Base-by-base conservation (phyloP, 92 coral and sea anemone genomes). In the Porites rus region DNA sequence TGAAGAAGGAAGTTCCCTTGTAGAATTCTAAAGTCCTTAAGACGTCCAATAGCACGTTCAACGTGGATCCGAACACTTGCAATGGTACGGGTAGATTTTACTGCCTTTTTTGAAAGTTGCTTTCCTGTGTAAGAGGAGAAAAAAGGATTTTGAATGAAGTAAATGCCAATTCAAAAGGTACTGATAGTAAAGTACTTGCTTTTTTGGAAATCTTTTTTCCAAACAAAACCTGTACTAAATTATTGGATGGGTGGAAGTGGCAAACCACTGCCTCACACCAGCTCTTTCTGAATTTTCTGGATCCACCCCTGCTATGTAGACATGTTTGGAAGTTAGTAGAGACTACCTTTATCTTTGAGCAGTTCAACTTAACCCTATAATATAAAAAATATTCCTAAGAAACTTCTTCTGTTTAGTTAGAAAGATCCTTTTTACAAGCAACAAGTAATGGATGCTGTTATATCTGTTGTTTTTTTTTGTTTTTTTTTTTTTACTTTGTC, bases 1-100 rank as follows among this genome's bases (percentile, higher is more conserved):
- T 81, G 24, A 21, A 74, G 43, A 60, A 70, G 88, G 18, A 74
- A 58, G 69, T 77, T 78, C 52, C 84, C 84, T 78, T 78, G 90
- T 14, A 86, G 72, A 50, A 86, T 69, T 51, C 84, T 59, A 64
- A 86, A 86, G 64, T 78, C 68, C 71, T 86, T 86, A 10, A 86
- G 68, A 52, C 84, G 60, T 68, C 63, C 89, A 50, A 85, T 85
- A 3, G 89, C 89, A 13, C 84, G 69, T 65, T 85, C 89, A 12
- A 85, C 89, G 65, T 85, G 89, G 54, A 85, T 85, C 69, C 89
- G 53, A 18, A 85, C 64, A 51, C 89, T 85, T 12, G 90, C 90
- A 86, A 86, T 86, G 38, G 74, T 21, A 52, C n/a, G n/a, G n/a
- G n/a, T n/a, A n/a, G n/a, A n/a, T n/a, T n/a, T n/a, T n/a, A n/a